Percentiles rank a stretch among this genome's conserved stretches.
These are phyloP conservation scores for Chaetodon auriga DNA, from an alignment of 2,113 vertebrate species.

Conservation along the genomic window DNA sequence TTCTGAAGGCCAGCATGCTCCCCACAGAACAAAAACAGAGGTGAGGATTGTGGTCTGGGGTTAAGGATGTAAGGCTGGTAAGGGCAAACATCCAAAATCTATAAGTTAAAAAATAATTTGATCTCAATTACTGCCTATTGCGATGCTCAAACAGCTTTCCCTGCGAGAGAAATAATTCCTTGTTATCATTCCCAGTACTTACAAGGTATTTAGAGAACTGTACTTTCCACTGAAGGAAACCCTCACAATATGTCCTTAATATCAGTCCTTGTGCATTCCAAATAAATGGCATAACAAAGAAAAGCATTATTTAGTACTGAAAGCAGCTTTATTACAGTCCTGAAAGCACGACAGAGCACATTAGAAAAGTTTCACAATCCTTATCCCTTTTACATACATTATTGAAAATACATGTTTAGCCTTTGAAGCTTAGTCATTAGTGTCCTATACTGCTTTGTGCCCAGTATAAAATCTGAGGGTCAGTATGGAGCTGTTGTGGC, in stretches of 20 bases:
- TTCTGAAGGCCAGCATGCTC: background rate
- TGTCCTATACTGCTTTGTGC: background rate
- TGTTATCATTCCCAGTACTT: constrained; percentile 15
- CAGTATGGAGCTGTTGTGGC: background rate
- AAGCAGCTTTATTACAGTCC: background rate
- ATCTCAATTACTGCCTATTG: constrained; percentile 3
- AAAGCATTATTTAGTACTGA: background rate
- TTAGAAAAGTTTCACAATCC: background rate
- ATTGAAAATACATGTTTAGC: background rate
- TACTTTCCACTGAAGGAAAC: background rate
- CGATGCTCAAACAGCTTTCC: constrained; percentile 20
- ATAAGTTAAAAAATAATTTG: constrained; percentile 19
- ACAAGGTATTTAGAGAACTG: constrained; percentile 23
- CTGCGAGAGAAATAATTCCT: constrained; percentile 22
- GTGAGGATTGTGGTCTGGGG: background rate
- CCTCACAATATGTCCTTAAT: background rate
- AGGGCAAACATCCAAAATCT: constrained; percentile 26
- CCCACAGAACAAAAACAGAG: background rate
- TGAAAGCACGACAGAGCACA: background rate
- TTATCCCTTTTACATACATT: background rate
- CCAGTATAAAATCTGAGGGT: background rate
- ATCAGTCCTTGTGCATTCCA: background rate
- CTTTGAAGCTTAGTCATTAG: background rate
- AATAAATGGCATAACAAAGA: constrained; percentile 12
- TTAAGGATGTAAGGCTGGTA: background rate